A percentile compares a stretch with the other conserved stretches of the same genome.
phyloP scores from a whole-genome alignment of 2,113 vertebrate genomes.

The Odobenus rosmarus region DNA sequence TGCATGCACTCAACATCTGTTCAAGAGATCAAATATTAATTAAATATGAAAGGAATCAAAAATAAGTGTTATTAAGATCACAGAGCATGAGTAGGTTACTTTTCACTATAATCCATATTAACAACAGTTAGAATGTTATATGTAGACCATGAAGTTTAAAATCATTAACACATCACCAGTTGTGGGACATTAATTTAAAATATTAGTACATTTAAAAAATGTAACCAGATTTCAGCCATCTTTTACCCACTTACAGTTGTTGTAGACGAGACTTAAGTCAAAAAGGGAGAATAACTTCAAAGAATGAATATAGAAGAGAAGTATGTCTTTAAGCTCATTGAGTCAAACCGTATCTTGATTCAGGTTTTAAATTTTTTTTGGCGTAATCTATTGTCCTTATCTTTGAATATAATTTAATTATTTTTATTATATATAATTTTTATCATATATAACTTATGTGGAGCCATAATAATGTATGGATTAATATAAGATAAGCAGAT shows the following conservation, averaged over 20 bases:
- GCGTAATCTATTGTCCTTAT: background rate
- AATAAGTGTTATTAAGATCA: background rate
- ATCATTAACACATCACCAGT: background rate
- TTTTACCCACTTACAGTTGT: background rate
- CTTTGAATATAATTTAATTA: constrained; percentile 9
- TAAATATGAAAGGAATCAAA: constrained; percentile 6
- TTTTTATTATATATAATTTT: background rate
- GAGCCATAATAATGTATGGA: background rate
- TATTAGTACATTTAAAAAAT: background rate
- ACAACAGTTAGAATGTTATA: background rate
- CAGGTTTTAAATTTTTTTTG: background rate
- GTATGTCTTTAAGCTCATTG: background rate
- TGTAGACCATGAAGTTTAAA: background rate
- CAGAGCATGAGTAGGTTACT: background rate
- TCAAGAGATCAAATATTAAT: background rate
- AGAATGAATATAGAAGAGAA: background rate
- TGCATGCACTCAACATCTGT: background rate
- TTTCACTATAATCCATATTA: background rate
- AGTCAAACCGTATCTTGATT: background rate
- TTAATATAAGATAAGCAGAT: background rate
- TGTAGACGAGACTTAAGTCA: background rate
- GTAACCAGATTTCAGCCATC: background rate
- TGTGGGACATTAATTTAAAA: background rate
- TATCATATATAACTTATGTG: background rate
- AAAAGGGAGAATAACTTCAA: background rate